Evolutionary conservation across 1,140 invertebrate species (phyloP), one percentile per base, ranked within the genome.

Genomic region (Sinonovacula constricta): DNA sequence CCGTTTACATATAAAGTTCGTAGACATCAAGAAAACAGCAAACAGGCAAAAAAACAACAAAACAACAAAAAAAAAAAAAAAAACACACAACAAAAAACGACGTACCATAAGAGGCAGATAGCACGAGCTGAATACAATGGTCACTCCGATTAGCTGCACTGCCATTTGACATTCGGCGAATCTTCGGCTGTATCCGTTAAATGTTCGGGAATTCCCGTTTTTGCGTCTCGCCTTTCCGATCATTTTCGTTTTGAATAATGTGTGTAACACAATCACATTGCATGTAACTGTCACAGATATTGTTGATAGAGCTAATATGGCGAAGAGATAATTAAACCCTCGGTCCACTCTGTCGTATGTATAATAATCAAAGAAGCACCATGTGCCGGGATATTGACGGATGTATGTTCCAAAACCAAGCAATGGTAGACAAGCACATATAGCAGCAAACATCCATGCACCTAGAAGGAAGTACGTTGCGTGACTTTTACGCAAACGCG

Each of bases 91-190:
- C n/a, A n/a, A n/a, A n/a, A n/a, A n/a, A n/a, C n/a, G n/a, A n/a
- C 89, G 86, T 84, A 91, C 91, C 84, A 91, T 89, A 53, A 92
- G 80, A 2, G 91, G 91, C 1, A 87, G 77, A 82, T 90, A 91
- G 75, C 90, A 91, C 26, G 86, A 79, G n/a, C 88, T 87, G 81
- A 92, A 91, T 26, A 91, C 87, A 24, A 90, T 66, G 10, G 91
- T 91, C 51, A 91, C 90, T 28, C 89, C 90, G 26, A 91, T 70
- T 2, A 92, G 85, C 18, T 91, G 87, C 30, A 91, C 83, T 12
- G 90, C 86, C 91, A 92, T 92, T 66, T 92, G 90, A 53, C 91
- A 86, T 80, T 92, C 91, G 1, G 90, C 86, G 72, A 88, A 91
- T 30, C 88, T 79, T 72, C 86, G 85, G 53, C 71, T 86, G 30